These are phyloP conservation scores for Oasisia sp. DNA, from an alignment of 2,888 invertebrate genomes.

Conservation along the genomic window DNA sequence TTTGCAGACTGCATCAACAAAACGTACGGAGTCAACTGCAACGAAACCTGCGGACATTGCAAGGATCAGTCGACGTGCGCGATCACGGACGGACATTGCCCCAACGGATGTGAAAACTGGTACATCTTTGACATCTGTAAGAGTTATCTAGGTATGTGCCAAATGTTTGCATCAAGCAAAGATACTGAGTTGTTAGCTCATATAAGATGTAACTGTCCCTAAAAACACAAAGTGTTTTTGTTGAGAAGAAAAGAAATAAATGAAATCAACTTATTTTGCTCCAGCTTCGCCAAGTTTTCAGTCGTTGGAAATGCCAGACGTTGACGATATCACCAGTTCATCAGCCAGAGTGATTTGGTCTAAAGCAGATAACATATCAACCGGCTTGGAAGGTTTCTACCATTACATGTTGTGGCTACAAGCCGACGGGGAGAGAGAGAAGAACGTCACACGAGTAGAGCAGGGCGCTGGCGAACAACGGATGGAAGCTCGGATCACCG, in stretches of 20 bases:
- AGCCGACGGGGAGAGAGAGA: not conserved
- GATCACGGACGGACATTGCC: not conserved
- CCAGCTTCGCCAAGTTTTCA: not conserved
- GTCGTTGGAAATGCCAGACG: not conserved
- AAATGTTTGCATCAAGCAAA: not conserved
- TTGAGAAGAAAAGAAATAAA: not conserved
- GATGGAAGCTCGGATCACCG: not conserved
- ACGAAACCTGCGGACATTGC: not conserved
- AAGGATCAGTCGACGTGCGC: not conserved
- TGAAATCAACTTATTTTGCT: not conserved
- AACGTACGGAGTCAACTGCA: not conserved
- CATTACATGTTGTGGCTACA: not conserved
- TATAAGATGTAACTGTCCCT: not conserved
- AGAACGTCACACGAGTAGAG: not conserved
- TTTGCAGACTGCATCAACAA: not conserved
- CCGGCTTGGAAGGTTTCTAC: not conserved
- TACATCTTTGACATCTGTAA: not conserved
- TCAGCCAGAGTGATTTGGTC: not conserved
- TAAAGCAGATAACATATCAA: not conserved
- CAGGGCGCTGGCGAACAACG: constrained; percentile 13
- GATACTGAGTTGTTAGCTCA: too few relatives aligned
- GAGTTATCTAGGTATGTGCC: not conserved
- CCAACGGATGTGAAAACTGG: not conserved
- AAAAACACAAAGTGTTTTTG: not conserved
- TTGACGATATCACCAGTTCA: not conserved